phyloP scores from a whole-genome alignment of 2,888 invertebrate genomes.

The Urechis unicinctus region DNA sequence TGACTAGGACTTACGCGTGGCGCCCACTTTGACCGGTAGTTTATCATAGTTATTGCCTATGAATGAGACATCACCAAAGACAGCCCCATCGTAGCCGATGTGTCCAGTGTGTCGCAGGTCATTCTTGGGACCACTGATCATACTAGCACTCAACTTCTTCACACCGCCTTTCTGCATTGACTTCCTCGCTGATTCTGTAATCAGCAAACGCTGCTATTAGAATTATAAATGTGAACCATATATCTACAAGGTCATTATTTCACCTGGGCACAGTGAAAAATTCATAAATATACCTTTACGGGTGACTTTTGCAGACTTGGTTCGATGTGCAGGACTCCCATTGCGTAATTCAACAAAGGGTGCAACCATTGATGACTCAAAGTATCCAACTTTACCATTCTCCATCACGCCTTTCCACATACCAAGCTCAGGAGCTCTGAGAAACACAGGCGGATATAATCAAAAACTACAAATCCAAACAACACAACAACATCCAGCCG shows the following conservation, averaged over 20 bases:
- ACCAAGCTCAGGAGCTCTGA: slow-evolving; percentile 35
- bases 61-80: slow-evolving; percentile 82
- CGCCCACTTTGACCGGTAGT: slow-evolving; percentile 70
- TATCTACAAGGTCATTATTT: background rate
- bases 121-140: slow-evolving; percentile 94
- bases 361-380: slow-evolving; percentile 83
- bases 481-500: background rate
- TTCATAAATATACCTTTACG: slow-evolving; percentile 4
- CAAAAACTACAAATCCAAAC: background rate
- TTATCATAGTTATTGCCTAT: slow-evolving; percentile 57
- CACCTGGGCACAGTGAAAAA: background rate
- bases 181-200: slow-evolving; percentile 20
- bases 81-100: slow-evolving; percentile 92
- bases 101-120: slow-evolving; percentile 94
- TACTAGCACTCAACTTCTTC: slow-evolving; percentile 50
- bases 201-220: too few species aligned
- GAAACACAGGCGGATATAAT: slow-evolving; percentile 36
- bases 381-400: slow-evolving; percentile 86
- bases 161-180: slow-evolving; percentile 8
- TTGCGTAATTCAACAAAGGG: slow-evolving; percentile 54
- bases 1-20: slow-evolving; percentile 3
- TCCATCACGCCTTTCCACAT: slow-evolving; percentile 87
- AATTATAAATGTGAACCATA: too few species aligned
- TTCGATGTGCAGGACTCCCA: background rate
- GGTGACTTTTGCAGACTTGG: slow-evolving; percentile 1